phyloP scores from a whole-genome alignment of 1,140 invertebrate genomes.

The Ostrea edulis region DNA sequence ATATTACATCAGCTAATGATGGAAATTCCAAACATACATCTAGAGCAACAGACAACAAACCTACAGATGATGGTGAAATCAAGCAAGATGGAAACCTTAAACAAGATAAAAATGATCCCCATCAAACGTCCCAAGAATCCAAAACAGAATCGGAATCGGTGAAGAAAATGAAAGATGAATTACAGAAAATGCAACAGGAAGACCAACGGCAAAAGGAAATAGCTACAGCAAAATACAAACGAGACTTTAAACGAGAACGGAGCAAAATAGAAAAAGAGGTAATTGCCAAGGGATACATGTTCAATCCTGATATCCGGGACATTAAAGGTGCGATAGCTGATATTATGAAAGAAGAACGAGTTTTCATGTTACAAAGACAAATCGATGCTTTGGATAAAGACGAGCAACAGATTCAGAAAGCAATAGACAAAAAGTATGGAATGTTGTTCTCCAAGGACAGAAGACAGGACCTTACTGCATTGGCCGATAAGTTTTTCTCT shows the following conservation, averaged over 20 bases:
- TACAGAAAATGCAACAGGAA: conserved; percentile 55
- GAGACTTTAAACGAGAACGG: conserved; percentile 50
- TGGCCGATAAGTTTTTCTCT: conserved; percentile 52
- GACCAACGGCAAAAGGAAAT: conserved; percentile 49
- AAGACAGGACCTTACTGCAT: conserved; percentile 48
- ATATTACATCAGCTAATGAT: background rate
- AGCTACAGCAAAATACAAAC: conserved; percentile 43
- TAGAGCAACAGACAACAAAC: background rate
- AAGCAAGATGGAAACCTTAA: background rate
- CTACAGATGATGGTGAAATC: background rate
- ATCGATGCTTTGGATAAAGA: conserved; percentile 53
- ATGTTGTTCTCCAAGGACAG: conserved; percentile 40
- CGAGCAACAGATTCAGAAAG: conserved; percentile 46
- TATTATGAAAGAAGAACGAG: conserved; percentile 54
- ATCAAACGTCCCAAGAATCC: background rate
- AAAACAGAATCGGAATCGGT: conserved; percentile 31
- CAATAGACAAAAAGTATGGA: conserved; percentile 58
- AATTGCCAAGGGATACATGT: conserved; percentile 48
- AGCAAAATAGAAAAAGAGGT: conserved; percentile 48
- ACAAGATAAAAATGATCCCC: background rate
- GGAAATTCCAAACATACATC: background rate
- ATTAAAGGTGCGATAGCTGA: conserved; percentile 50
- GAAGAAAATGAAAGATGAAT: conserved; percentile 57
- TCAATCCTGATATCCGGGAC: conserved; percentile 53
- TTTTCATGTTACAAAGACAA: conserved; percentile 52